Conservation (phyloP, 2,888 invertebrate species). For the Drosophila putrida region DNA sequence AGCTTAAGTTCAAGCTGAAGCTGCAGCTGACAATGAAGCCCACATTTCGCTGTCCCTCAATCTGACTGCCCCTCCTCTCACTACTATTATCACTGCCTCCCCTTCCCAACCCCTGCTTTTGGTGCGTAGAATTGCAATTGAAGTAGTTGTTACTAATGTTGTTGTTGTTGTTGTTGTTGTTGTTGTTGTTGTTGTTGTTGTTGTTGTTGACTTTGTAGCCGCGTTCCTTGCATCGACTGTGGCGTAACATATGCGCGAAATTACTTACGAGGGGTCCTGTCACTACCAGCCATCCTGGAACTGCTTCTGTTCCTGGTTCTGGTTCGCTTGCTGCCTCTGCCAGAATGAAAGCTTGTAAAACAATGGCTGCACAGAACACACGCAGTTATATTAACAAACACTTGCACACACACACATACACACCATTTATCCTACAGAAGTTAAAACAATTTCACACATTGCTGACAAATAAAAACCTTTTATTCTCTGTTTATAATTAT, state of each 20-base stretch:
- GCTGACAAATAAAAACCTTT: conserved; percentile 37
- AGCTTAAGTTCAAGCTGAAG: conserved; percentile 30
- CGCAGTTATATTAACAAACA: conserved; percentile 66
- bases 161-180: conserved; percentile 6
- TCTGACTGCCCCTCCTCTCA: conserved; percentile 23
- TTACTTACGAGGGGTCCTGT: conserved; percentile 71
- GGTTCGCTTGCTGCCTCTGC: conserved; percentile 26
- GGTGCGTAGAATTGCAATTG: conserved; percentile 37
- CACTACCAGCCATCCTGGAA: conserved; percentile 42
- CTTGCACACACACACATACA: conserved; percentile 22
- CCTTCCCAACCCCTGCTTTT: conserved; percentile 1
- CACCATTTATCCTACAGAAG: conserved; percentile 11
- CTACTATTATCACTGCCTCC: background rate
- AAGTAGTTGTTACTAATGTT: conserved; percentile 39
- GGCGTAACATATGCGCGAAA: conserved; percentile 80
- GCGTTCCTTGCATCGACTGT: conserved; percentile 39
- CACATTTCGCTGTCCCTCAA: conserved; percentile 58
- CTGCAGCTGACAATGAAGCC: conserved; percentile 50
- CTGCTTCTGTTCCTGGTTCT: conserved; percentile 32
- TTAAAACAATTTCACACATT: conserved; percentile 47
- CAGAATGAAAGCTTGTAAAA: conserved; percentile 52
- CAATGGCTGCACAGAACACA: conserved; percentile 64
- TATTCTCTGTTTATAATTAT: conserved; percentile 34
- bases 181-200: no score
- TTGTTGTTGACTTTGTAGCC: background rate